Conservation (phyloP, 1,140 invertebrate genomes). For the Vollenhovia emeryi region DNA sequence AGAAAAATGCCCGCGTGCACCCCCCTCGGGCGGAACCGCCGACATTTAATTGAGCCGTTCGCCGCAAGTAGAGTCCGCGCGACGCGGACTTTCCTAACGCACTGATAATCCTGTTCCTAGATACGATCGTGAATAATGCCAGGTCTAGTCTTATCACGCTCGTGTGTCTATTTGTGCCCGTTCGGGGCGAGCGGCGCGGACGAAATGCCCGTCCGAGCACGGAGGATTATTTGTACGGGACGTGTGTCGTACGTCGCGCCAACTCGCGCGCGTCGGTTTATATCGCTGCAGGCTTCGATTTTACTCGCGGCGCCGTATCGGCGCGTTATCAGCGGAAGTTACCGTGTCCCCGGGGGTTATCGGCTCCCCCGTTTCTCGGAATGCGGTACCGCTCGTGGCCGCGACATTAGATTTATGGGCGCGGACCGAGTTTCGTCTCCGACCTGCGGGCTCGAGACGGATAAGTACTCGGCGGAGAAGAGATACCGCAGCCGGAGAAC, state of each 20-base stretch:
- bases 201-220: neutral
- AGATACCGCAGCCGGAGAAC: constrained; percentile 11
- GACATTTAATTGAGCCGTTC: constrained; percentile 30
- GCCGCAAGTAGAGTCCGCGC: neutral
- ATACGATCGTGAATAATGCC: neutral
- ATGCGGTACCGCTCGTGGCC: constrained; percentile 6
- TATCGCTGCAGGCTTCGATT: no score
- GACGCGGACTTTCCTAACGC: no score
- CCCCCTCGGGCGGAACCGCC: neutral
- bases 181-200: neutral
- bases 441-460: constrained; percentile 13
- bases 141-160: constrained; percentile 16
- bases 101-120: neutral
- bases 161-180: neutral
- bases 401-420: constrained; percentile 30
- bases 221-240: neutral
- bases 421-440: constrained; percentile 48
- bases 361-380: constrained; percentile 25
- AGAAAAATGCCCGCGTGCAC: neutral
- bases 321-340: constrained; percentile 61
- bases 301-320: constrained; percentile 9
- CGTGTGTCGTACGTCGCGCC: neutral
- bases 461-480: constrained; percentile 4
- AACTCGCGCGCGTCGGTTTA: neutral
- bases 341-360: constrained; percentile 43